Base-by-base conservation (phyloP, 2,888 invertebrate genomes). In the Diaperis boleti region DNA sequence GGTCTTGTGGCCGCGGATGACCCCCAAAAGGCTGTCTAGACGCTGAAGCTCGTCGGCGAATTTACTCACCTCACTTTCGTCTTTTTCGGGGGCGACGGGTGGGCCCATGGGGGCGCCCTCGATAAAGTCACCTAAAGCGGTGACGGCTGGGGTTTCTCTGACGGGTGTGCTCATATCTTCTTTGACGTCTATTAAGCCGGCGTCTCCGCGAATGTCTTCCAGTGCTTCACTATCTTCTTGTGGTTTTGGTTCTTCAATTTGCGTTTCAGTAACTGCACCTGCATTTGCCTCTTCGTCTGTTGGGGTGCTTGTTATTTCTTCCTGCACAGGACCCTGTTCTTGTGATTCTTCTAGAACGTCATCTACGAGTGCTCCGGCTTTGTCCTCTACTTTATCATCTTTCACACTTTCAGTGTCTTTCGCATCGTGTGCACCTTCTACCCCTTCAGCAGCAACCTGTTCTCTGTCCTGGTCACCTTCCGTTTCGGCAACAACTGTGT, bases 1-100 rank as follows among this genome's bases (percentile, higher is more conserved):
- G 6, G 78, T 78, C 62, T 73, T 74, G 65, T 77, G 78, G 2
- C 72, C 74, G 22, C 69, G 70, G 41, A 77, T 76, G 8, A 72
- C 26, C 6, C 20, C 44, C 10, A 50, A 42, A 1, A 26, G 10
- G 17, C 54, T 42, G 42, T 42, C 42, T 7, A 52, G 13, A 10
- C n/a, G 10, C 18, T 44, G 44, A 10, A 54, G 41, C 10, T 52
- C 52, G 11, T 18, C 37, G n/a, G 52, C 13, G n/a, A n/a, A n/a
- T n/a, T n/a, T n/a, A n/a, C n/a, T n/a, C n/a, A 42, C 5, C 3
- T 13, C 49, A 6, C 20, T 20, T 20, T 20, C 6, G 6, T 26
- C 26, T 26, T 26, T 26, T 26, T 26, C 26, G 6, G 26, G 3
- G n/a, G 6, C n/a, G 26, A 3, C 6, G 1, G 6, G n/a, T 26